Percentiles rank a stretch among this genome's conserved stretches.
Evolutionary conservation across 1,140 invertebrate genomes (phyloP).

Genomic region (Drosophila ogumai): DNA sequence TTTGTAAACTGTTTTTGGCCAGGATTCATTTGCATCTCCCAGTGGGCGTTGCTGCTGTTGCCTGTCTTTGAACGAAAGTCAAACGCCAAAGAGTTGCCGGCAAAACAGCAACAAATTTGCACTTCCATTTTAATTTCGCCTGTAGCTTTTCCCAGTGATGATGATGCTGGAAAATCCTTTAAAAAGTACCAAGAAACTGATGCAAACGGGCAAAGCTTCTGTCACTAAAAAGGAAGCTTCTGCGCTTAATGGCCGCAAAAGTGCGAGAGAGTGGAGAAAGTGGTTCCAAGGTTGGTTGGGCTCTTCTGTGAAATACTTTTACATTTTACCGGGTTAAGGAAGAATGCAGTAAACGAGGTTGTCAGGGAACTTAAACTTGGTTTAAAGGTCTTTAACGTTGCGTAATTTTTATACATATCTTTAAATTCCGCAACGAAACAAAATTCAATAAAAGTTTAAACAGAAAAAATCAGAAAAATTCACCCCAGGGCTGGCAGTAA

Average conservation of each 20-base stretch:
- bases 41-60: constrained; percentile 5
- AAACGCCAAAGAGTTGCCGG: constrained; percentile 37
- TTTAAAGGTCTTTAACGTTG: background rate
- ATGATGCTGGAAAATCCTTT: constrained; percentile 24
- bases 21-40: constrained; percentile 50
- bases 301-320: constrained; percentile 7
- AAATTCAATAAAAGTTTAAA: background rate
- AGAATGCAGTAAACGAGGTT: constrained; percentile 11
- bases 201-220: constrained; percentile 11
- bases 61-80: constrained; percentile 38
- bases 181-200: constrained; percentile 24
- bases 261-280: background rate
- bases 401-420: background rate
- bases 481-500: background rate
- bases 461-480: background rate
- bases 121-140: constrained; percentile 45
- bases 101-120: constrained; percentile 50
- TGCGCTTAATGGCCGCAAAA: constrained; percentile 25
- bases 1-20: constrained; percentile 24
- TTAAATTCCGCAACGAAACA: background rate
- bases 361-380: background rate
- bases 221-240: constrained; percentile 19
- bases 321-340: constrained; percentile 3
- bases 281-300: constrained; percentile 4
- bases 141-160: background rate